Percentiles rank a stretch among this genome's conserved stretches.
Conservation (phyloP, 2,797 vertebrate genomes). For the Apogon hyalosoma region DNA sequence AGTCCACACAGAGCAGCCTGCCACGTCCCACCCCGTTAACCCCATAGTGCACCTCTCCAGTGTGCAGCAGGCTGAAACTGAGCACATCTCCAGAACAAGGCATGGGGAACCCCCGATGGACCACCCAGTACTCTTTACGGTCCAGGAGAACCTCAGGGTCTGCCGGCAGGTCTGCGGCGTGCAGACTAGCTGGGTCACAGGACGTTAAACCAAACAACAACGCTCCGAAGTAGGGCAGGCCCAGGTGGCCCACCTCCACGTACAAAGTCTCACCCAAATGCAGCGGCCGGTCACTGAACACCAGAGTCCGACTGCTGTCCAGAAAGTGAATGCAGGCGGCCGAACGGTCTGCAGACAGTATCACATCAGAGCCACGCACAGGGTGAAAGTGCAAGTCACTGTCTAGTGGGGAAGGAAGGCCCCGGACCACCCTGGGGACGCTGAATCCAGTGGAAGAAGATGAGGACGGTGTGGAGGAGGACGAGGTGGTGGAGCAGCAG, state of each 20-base stretch:
- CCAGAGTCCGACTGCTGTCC: slow-evolving; percentile 93
- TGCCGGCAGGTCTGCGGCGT: slow-evolving; percentile 91
- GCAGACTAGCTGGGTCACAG: slow-evolving; percentile 92
- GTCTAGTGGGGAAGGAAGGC: slow-evolving; percentile 87
- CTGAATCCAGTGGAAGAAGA: slow-evolving; percentile 63
- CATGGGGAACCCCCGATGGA: slow-evolving; percentile 91
- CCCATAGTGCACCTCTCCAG: slow-evolving; percentile 94
- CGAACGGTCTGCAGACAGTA: slow-evolving; percentile 92
- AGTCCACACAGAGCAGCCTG: slow-evolving; percentile 95
- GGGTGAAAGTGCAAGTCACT: slow-evolving; percentile 95
- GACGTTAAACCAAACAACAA: slow-evolving; percentile 96
- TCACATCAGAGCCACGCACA: slow-evolving; percentile 91
- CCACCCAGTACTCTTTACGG: slow-evolving; percentile 99
- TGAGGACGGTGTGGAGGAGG: slow-evolving; percentile 71
- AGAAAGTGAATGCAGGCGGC: slow-evolving; percentile 93
- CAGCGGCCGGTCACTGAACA: slow-evolving; percentile 95
- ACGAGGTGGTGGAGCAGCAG: slow-evolving; percentile 86
- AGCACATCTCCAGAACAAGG: slow-evolving; percentile 92
- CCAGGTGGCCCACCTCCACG: slow-evolving; percentile 92
- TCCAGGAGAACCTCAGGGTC: slow-evolving; percentile 95
- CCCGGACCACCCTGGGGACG: slow-evolving; percentile 59
- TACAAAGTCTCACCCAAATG: slow-evolving; percentile 93
- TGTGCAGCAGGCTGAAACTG: slow-evolving; percentile 92
- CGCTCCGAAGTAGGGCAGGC: slow-evolving; percentile 91
- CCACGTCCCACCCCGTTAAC: slow-evolving; percentile 92